Evolutionary conservation across 2,113 vertebrate genomes (phyloP).

Genomic region (Ellobius talpinus): DNA sequence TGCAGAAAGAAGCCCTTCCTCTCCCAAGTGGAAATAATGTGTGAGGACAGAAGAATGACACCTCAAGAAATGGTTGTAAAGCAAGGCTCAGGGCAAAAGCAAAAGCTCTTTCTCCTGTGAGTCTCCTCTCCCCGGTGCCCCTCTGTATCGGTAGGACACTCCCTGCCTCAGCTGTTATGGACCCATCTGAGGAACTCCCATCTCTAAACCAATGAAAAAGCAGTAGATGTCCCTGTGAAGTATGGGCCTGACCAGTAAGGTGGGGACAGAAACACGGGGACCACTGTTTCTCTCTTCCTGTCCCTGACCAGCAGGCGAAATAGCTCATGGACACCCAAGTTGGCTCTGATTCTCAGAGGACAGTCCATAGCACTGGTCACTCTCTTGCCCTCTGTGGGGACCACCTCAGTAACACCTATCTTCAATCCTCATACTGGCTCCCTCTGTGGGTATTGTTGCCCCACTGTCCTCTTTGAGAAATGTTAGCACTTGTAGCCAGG

Average conservation of each 20-base stretch:
- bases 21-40: not conserved
- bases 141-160: not conserved
- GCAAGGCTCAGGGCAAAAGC: not conserved
- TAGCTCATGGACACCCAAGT: too few species aligned
- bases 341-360: not conserved
- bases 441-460: not conserved
- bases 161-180: not conserved
- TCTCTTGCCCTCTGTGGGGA: not conserved
- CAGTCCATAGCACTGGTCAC: too few species aligned
- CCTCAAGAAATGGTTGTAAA: not conserved
- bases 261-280: not conserved
- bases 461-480: too few species aligned
- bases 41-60: not conserved
- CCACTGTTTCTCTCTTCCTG: not conserved
- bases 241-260: not conserved
- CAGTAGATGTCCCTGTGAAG: not conserved
- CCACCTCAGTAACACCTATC: not conserved
- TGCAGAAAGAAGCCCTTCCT: not conserved
- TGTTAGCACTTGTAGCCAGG: not conserved
- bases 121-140: not conserved
- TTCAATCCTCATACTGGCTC: not conserved
- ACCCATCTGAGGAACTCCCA: not conserved
- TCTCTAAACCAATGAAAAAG: not conserved
- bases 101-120: not conserved
- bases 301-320: not conserved